Evolutionary conservation across 2,797 vertebrate genomes (phyloP).

Genomic region (Cichlasoma orientale): DNA sequence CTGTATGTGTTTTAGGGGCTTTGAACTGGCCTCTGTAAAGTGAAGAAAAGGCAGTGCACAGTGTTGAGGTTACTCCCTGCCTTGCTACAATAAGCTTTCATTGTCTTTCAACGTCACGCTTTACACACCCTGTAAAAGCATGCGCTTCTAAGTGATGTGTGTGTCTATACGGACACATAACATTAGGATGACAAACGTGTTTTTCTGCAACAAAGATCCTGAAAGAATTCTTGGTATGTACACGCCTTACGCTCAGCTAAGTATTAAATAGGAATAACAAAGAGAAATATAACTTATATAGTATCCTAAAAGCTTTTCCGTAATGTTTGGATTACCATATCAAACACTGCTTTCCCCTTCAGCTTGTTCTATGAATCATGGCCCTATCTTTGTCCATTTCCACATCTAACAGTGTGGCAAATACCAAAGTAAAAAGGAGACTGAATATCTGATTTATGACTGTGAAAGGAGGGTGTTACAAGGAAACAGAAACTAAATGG

Average conservation of each 20-base stretch:
- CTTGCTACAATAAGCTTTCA: constrained; percentile 73
- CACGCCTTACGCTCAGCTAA: constrained; percentile 12
- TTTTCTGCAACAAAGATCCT: constrained; percentile 19
- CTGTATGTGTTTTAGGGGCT: background rate
- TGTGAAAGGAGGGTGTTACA: constrained; percentile 10
- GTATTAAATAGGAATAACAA: constrained; percentile 9
- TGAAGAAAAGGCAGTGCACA: background rate
- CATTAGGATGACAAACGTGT: constrained; percentile 18
- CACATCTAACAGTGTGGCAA: constrained; percentile 15
- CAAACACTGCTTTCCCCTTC: constrained; percentile 9
- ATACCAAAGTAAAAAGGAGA: background rate
- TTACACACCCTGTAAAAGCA: constrained; percentile 74
- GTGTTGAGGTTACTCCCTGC: constrained; percentile 51
- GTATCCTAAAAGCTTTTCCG: constrained; percentile 1
- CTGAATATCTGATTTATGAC: background rate
- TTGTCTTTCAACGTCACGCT: constrained; percentile 65
- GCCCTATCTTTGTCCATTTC: constrained; percentile 23
- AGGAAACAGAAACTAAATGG: constrained; percentile 40
- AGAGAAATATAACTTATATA: background rate
- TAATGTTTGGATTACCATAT: constrained; percentile 6
- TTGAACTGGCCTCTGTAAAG: constrained; percentile 1
- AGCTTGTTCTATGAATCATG: background rate
- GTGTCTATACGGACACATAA: constrained; percentile 4
- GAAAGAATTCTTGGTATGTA: background rate
- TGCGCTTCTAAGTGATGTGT: constrained; percentile 28